Evolutionary conservation across 2,113 vertebrate genomes (phyloP), one percentile per base, ranked within the genome.

Genomic region (Aptenodytes forsteri): DNA sequence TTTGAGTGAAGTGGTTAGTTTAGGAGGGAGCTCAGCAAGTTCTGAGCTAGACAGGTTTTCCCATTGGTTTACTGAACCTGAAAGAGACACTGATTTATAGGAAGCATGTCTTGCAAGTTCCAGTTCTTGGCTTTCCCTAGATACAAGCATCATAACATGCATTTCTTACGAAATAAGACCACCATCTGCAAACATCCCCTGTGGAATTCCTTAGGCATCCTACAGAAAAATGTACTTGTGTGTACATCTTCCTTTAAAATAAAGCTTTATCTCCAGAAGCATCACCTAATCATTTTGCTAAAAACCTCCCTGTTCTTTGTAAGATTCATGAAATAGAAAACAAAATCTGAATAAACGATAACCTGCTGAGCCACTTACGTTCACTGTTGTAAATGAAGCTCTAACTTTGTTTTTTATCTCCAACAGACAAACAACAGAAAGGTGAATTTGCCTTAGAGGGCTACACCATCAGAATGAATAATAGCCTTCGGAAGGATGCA

Each of bases 391-490:
- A 97, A 97, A 96, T 96, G 91, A 98, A 98, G 87, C 92, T 96
- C 96, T 96, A 96, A 97, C 97, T 98, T 97, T 96, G 83, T 54
- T 87, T 98, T 98, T 96, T 98, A 87, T 98, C 96, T 97, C 91
- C 92, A 79, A 96, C 98, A 99, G 99, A 99, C 98, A 99, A 99
- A 98, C 99, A 99, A 97, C 99, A 99, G 98, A 99, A 99, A 98
- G 99, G 99, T 64, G 99, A 99, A 98, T 99, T 99, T 98, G 98
- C 97, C 90, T 99, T 99, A 70, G 99, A 99, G 47, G 99, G 99
- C 56, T 99, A 99, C 97, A 84, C 69, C 21, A 98, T 99, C 98
- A 99, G 98, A 98, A 98, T 99, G 97, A 99, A 99, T 98, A 99
- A 94, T 98, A 98, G 94, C 59, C 98, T 99, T 38, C 98, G 99